Percentiles rank a stretch among this genome's conserved stretches.
These are phyloP conservation scores for Labia minor DNA, from an alignment of 2,888 invertebrate species.

Conservation along the genomic window DNA sequence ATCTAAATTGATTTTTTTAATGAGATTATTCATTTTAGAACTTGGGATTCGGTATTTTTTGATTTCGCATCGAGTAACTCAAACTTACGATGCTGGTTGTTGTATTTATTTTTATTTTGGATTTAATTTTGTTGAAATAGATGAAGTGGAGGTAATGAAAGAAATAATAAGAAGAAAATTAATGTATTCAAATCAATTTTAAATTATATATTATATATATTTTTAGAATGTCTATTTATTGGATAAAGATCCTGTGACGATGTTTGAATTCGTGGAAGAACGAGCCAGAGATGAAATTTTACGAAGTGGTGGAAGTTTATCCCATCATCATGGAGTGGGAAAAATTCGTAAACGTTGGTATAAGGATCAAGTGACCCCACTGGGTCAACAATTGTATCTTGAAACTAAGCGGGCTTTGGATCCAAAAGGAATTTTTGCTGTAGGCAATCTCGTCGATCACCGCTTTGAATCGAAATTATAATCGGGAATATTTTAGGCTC, in stretches of 20 bases:
- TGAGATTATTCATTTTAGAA: constrained; percentile 27
- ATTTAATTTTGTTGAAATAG: constrained; percentile 50
- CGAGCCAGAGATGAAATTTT: constrained; percentile 86
- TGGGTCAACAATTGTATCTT: constrained; percentile 63
- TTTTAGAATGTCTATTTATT: constrained; percentile 31
- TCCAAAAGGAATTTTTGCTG: constrained; percentile 88
- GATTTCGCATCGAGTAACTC: constrained; percentile 79
- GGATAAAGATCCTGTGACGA: constrained; percentile 54
- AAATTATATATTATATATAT: not conserved
- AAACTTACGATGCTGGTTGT: constrained; percentile 94
- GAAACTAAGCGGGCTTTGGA: constrained; percentile 82
- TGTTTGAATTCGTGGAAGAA: constrained; percentile 79
- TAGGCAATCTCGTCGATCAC: constrained; percentile 54
- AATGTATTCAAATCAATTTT: not conserved
- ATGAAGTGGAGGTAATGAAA: not conserved
- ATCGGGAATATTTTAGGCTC: not conserved
- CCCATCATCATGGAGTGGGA: constrained; percentile 95
- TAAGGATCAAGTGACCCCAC: constrained; percentile 65
- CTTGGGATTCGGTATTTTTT: constrained; percentile 51
- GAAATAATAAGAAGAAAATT: constrained; percentile 24
- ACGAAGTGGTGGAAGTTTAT: constrained; percentile 80
- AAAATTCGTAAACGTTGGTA: constrained; percentile 87
- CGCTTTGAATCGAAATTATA: not conserved
- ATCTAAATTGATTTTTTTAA: not conserved
- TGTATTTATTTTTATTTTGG: constrained; percentile 94